phyloP scores from a whole-genome alignment of 2,113 vertebrate species.

The Hiodon alosoides region DNA sequence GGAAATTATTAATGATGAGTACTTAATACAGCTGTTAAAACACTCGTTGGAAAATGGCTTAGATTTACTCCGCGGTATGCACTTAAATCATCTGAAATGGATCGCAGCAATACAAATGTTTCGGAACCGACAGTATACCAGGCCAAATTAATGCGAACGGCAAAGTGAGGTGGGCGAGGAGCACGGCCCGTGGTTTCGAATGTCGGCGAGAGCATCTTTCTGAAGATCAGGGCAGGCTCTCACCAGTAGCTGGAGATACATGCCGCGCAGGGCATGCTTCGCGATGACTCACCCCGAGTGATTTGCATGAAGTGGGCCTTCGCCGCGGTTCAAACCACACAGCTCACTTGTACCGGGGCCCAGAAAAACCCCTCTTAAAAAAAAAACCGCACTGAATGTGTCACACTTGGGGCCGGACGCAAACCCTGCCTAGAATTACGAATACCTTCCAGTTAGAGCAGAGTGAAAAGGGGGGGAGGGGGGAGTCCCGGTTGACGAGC shows the following conservation, averaged over 20 bases:
- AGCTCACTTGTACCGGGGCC: constrained; percentile 56
- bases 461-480: constrained; percentile 23
- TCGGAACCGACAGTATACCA: constrained; percentile 60
- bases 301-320: constrained; percentile 64
- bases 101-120: constrained; percentile 57
- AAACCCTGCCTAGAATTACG: constrained; percentile 47
- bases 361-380: constrained; percentile 66
- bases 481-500: constrained; percentile 18
- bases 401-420: constrained; percentile 54
- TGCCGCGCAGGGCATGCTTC: constrained; percentile 25
- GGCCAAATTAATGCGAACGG: constrained; percentile 4
- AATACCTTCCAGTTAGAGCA: constrained; percentile 50
- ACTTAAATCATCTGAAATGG: constrained; percentile 71
- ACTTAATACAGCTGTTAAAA: constrained; percentile 77
- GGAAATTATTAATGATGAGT: constrained; percentile 62
- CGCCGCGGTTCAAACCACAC: constrained; percentile 57
- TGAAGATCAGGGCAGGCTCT: background rate
- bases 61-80: constrained; percentile 65
- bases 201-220: background rate
- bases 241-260: constrained; percentile 49
- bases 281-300: constrained; percentile 39
- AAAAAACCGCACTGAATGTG: constrained; percentile 41
- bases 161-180: background rate
- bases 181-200: background rate
- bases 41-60: constrained; percentile 75